A percentile compares a stretch with the other conserved stretches of the same genome.
Evolutionary conservation across 2,113 vertebrate genomes (phyloP).

Genomic region (Todiramphus saurophagus): DNA sequence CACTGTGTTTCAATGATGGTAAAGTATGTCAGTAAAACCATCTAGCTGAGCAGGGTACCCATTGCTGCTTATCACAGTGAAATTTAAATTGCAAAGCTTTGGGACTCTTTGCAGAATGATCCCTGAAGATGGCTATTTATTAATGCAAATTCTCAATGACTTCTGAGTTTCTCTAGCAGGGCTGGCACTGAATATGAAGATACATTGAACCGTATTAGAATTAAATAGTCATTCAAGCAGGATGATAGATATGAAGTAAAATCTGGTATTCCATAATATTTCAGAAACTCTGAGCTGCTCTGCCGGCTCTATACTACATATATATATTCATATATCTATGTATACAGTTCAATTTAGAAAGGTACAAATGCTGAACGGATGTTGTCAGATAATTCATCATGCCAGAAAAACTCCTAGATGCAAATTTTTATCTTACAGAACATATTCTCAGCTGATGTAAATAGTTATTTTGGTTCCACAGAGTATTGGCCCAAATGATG

Average conservation of each 20-base stretch:
- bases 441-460: not conserved
- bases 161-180: not conserved
- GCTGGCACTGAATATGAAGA: not conserved
- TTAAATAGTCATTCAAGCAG: not conserved
- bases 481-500: not conserved
- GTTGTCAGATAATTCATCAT: not conserved
- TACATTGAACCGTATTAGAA: not conserved
- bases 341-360: not conserved
- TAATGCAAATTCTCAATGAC: not conserved
- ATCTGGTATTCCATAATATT: not conserved
- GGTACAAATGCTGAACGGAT: not conserved
- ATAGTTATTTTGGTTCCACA: not conserved
- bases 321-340: not conserved
- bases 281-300: not conserved
- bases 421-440: not conserved
- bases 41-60: not conserved
- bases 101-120: not conserved
- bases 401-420: not conserved
- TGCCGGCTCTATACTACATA: not conserved
- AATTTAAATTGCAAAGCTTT: not conserved
- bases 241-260: not conserved
- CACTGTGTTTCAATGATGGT: not conserved
- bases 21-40: not conserved
- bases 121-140: not conserved
- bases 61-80: not conserved